These are phyloP conservation scores for Anoplolepis gracilipes DNA, from an alignment of 1,140 invertebrate genomes.

Conservation along the genomic window DNA sequence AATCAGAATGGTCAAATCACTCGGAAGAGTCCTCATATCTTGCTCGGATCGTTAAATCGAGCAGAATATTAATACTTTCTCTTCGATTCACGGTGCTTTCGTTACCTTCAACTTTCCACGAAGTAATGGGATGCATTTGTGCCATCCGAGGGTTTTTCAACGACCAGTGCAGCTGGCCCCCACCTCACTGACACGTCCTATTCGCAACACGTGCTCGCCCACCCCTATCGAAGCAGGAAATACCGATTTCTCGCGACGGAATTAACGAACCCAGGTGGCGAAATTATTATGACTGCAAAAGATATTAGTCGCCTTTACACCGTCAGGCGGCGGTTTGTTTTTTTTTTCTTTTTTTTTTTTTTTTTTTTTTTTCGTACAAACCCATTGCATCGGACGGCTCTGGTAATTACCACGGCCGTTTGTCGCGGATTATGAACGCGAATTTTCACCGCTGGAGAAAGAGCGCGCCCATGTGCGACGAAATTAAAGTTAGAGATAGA, in stretches of 20 bases:
- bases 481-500: background rate
- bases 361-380: background rate
- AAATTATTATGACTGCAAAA: constrained; percentile 46
- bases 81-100: background rate
- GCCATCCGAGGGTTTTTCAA: constrained; percentile 40
- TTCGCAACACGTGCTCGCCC: constrained; percentile 35
- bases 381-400: background rate
- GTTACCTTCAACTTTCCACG: constrained; percentile 20
- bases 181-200: constrained; percentile 19
- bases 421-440: background rate
- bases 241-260: constrained; percentile 42
- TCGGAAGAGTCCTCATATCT: background rate
- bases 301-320: constrained; percentile 10
- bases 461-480: constrained; percentile 6
- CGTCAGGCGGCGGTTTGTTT: background rate
- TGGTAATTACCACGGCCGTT: background rate
- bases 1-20: background rate
- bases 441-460: constrained; percentile 45
- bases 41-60: background rate
- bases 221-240: constrained; percentile 63
- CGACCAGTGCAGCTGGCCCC: background rate
- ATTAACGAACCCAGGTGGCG: constrained; percentile 68
- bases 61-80: background rate
- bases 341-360: too few relatives aligned
- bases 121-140: constrained; percentile 37